Evolutionary conservation across 2,888 invertebrate species (phyloP), one percentile per base, ranked within the genome.

Genomic region (Rhamnusium bicolor): DNA sequence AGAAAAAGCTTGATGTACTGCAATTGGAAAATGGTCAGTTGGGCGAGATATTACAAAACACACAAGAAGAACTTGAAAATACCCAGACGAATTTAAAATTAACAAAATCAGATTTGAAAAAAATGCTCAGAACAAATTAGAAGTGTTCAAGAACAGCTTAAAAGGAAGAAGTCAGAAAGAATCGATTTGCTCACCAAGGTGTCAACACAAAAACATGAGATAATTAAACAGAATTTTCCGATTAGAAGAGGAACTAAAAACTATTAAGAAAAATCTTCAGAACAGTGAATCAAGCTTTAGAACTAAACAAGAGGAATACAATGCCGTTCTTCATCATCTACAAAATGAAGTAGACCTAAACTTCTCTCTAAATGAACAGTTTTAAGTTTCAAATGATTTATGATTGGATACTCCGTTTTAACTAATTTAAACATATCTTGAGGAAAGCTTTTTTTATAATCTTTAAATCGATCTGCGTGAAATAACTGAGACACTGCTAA

Each of bases 111-210:
- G 81, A 82, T 16, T 73, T 80, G 32, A n/a, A 77, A 75, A 54
- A 79, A 78, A 40, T 67, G 76, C 19, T 77, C 73, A n/a, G 80
- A 80, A 16, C 78, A 79, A 71, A 47, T 81, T 1, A 21, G 68
- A 2, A 77, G 71, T 14, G 53, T 74, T 14, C 79, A 82, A 61
- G 74, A 75, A 6, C 69, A 66, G 18, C 19, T 81, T n/a, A 76
- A 66, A 16, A 81, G 74, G 32, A 77, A 78, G 56, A 79, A 74
- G 46, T 75, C 74, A 40, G 80, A 79, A 79, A 89, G 89, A 79
- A 71, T 80, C 18, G 89, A 89, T n/a, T 79, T 91, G 24, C 89
- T 90, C 3, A 89, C 88, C 0, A 89, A 90, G 80, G 90, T 90
- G 73, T 62, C 54, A 5, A 47, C 54, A 49, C 76, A 78, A 32